phyloP scores from a whole-genome alignment of 2,797 vertebrate species.

The Phataginus tricuspis region DNA sequence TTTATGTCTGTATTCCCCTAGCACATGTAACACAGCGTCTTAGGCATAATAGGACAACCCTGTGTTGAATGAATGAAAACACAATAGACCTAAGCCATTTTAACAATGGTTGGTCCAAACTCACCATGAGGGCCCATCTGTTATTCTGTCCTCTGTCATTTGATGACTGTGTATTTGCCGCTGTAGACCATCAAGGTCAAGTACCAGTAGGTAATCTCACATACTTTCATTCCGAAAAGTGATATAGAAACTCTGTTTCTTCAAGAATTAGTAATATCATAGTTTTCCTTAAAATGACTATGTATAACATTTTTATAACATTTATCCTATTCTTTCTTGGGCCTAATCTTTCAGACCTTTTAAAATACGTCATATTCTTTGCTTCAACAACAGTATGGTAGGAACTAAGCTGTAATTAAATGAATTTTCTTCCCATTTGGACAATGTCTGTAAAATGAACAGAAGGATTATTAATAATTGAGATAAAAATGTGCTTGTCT shows the following conservation, averaged over 20 bases:
- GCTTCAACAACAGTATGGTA: background rate
- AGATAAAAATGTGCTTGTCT: slow-evolving; percentile 5
- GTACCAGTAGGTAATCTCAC: background rate
- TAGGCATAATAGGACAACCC: background rate
- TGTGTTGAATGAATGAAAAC: background rate
- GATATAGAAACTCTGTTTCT: background rate
- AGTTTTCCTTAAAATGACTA: background rate
- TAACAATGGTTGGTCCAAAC: background rate
- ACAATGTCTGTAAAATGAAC: slow-evolving; percentile 10
- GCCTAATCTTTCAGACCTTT: background rate
- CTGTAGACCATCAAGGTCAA: background rate
- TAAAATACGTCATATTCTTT: background rate
- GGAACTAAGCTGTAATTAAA: background rate
- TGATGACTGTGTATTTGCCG: background rate
- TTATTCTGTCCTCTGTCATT: background rate
- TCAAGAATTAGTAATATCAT: background rate
- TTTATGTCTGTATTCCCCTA: background rate
- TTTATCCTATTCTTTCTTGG: background rate
- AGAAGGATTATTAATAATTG: slow-evolving; percentile 13
- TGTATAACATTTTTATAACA: background rate
- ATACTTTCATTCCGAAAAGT: slow-evolving; percentile 1
- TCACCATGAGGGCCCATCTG: background rate
- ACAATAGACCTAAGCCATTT: background rate
- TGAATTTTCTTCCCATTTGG: background rate
- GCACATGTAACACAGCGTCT: background rate